Evolutionary conservation across 1,140 invertebrate species (phyloP).

Genomic region (Bombus haemorrhoidalis): DNA sequence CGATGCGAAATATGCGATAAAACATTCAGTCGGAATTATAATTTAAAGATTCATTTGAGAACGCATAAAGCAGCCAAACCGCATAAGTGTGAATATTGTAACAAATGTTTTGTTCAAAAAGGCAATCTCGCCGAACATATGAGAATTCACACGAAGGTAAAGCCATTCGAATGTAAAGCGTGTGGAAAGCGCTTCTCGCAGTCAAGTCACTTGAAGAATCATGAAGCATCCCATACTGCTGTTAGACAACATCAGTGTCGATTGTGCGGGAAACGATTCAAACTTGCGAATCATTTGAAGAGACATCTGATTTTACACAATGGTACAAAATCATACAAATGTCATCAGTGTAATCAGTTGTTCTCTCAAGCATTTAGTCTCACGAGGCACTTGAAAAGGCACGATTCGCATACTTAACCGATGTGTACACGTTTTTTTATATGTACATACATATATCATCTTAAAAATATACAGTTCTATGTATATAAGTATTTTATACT

Average conservation of each 20-base stretch:
- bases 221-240: constrained; percentile 78
- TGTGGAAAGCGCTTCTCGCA: constrained; percentile 81
- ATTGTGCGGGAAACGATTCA: constrained; percentile 80
- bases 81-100: constrained; percentile 82
- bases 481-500: background rate
- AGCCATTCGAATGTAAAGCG: constrained; percentile 82
- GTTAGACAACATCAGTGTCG: constrained; percentile 77
- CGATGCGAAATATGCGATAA: constrained; percentile 82
- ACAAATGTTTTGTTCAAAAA: constrained; percentile 81
- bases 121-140: constrained; percentile 83
- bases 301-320: constrained; percentile 77
- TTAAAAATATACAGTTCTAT: constrained; percentile 23
- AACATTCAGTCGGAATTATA: constrained; percentile 76
- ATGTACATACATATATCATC: background rate
- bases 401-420: constrained; percentile 67
- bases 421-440: background rate
- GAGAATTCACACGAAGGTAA: constrained; percentile 82
- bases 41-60: constrained; percentile 77
- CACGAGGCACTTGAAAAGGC: constrained; percentile 80
- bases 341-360: constrained; percentile 79
- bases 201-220: constrained; percentile 79
- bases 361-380: constrained; percentile 81
- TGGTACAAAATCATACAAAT: constrained; percentile 79
- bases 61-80: constrained; percentile 76
- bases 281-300: constrained; percentile 79